phyloP scores from a whole-genome alignment of 1,140 invertebrate genomes.

The Leptopilina clavipes region DNA sequence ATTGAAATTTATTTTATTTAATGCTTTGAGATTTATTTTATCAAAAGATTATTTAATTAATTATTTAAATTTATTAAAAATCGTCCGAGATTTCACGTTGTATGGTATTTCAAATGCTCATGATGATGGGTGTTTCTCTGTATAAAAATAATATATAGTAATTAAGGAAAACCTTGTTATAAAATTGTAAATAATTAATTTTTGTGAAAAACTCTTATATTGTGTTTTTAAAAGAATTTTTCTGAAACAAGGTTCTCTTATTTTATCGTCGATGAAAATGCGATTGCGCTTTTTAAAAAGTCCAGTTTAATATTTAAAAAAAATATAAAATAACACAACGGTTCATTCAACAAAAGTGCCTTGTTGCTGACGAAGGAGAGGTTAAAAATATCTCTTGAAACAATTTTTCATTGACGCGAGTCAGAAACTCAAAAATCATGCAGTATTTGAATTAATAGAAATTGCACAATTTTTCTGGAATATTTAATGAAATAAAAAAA shows the following conservation, averaged over 20 bases:
- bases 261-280: conserved; percentile 22
- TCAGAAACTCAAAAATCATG: not conserved
- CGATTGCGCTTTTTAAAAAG: not conserved
- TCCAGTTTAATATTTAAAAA: not conserved
- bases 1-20: conserved; percentile 10
- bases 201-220: not conserved
- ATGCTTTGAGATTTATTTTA: not conserved
- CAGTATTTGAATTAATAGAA: not conserved
- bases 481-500: not conserved
- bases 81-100: conserved; percentile 12
- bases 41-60: not conserved
- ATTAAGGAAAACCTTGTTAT: not conserved
- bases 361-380: not conserved
- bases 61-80: not conserved
- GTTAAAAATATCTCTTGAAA: not conserved
- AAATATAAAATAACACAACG: not conserved
- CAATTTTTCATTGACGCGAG: conserved; percentile 20
- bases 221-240: not conserved
- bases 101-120: conserved; percentile 6
- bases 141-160: not conserved
- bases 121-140: not conserved
- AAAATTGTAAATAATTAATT: conserved; percentile 1
- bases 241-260: not conserved
- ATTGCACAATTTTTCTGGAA: not conserved
- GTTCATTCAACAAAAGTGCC: conserved; percentile 21